These are phyloP conservation scores for Phallusia fumigata DNA, from an alignment of 23 tunicate genomes.

Conservation along the genomic window DNA sequence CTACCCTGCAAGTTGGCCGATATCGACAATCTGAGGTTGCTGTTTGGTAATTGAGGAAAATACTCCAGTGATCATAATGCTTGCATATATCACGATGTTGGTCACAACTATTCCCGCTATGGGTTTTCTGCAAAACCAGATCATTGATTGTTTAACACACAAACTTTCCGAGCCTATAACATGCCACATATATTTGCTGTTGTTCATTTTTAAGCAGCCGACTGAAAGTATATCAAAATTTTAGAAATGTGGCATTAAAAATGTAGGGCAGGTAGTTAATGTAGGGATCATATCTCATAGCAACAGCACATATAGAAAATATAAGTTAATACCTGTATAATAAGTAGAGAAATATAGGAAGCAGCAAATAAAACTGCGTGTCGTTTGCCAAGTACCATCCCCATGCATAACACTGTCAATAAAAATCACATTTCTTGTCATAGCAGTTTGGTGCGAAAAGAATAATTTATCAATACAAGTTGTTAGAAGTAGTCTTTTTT, in stretches of 20 bases:
- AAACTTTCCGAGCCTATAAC: too few species aligned
- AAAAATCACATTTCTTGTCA: background rate
- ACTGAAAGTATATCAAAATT: too few species aligned
- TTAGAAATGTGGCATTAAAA: background rate
- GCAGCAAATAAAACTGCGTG: constrained; percentile 83
- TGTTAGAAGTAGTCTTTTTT: too few species aligned
- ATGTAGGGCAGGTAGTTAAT: background rate
- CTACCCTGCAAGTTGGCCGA: constrained; percentile 47
- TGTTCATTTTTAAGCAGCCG: too few species aligned
- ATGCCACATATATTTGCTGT: too few species aligned
- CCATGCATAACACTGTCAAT: constrained; percentile 71
- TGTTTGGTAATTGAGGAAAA: constrained; percentile 57
- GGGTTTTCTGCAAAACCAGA: constrained; percentile 32
- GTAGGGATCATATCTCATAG: too few species aligned
- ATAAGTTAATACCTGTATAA: constrained; percentile 47
- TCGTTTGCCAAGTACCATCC: constrained; percentile 98
- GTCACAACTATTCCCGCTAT: constrained; percentile 14
- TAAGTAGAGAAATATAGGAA: constrained; percentile 63
- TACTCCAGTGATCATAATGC: constrained; percentile 55
- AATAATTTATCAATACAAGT: too few species aligned
- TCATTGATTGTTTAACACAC: too few species aligned
- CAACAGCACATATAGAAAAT: too few species aligned
- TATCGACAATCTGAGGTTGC: constrained; percentile 35
- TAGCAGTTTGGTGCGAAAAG: too few species aligned
- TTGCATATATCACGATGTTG: background rate